Evolutionary conservation across 2,797 vertebrate species (phyloP), one percentile per base, ranked within the genome.

Genomic region (Martes flavigula): DNA sequence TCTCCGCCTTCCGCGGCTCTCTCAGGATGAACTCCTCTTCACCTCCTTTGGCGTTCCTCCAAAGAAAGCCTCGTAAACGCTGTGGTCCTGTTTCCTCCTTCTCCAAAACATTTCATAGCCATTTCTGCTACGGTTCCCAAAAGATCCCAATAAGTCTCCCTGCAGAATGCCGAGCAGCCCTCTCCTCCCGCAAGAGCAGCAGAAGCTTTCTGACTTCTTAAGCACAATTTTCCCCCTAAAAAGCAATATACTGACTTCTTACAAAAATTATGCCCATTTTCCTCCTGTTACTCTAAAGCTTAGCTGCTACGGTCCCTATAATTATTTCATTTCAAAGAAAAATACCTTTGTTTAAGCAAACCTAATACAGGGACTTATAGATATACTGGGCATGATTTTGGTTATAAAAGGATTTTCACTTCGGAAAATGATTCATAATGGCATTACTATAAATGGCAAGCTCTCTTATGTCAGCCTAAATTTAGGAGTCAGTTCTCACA

Each of bases 261-360:
- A 92, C 4, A 97, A 87, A 87, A 97, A 68, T 35, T 77, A 48
- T 87, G 62, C 7, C 51, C 43, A 66, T 48, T 62, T 86, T 89
- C 96, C 35, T 21, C 40, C 60, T 58, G 46, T 82, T 92, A 82
- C 20, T 90, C 43, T 93, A 87, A 91, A 48, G 11, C n/a, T 95
- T 84, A 97, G 85, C 87, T 87, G 79, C 30, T 91, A 38, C 1
- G 0, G 68, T 64, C 84, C 72, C 58, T 78, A 92, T 35, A 96
- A 92, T 95, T 97, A 97, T 35, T 94, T 96, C 84, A 93, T 85
- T 93, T 96, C 68, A 91, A 97, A 97, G 54, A 92, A 97, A 97
- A 96, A 84, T 78, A 87, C 12, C 35, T 97, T 79, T 72, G 72
- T 93, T 97, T 96, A 97, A 97, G 91, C 70, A 95, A 91, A 90